Conservation (phyloP, 2,888 invertebrate species). For the Pandemis heparana region DNA sequence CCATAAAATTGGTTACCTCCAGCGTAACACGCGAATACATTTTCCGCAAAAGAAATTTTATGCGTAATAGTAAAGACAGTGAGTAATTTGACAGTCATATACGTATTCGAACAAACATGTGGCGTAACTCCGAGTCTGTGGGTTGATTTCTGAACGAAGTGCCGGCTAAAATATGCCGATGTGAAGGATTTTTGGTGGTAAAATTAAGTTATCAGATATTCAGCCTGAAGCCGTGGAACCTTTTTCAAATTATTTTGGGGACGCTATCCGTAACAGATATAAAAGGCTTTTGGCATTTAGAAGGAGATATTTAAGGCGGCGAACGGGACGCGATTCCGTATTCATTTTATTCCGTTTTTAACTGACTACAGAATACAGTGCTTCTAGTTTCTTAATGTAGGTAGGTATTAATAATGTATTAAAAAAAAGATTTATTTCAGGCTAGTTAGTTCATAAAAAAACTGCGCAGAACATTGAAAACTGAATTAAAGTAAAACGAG, state of each 20-base stretch:
- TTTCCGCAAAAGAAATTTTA: conserved; percentile 18
- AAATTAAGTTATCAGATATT: conserved; percentile 38
- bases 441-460: too few relatives aligned
- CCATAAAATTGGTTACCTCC: conserved; percentile 21
- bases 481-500: too few relatives aligned
- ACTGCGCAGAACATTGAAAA: too few relatives aligned
- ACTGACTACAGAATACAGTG: background rate
- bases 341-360: background rate
- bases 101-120: background rate
- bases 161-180: conserved; percentile 5
- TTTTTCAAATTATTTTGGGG: conserved; percentile 15
- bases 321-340: background rate
- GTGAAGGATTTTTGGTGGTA: conserved; percentile 28
- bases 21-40: background rate
- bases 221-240: conserved; percentile 6
- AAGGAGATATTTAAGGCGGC: background rate
- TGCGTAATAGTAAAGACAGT: conserved; percentile 6
- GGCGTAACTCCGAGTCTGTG: background rate
- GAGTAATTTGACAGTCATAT: background rate
- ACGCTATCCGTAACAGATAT: conserved; percentile 18
- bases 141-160: background rate
- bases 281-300: background rate
- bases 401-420: too few relatives aligned
- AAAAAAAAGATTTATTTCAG: too few relatives aligned
- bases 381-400: too few relatives aligned